phyloP scores from a whole-genome alignment of 2,888 invertebrate genomes.

The Actias luna region DNA sequence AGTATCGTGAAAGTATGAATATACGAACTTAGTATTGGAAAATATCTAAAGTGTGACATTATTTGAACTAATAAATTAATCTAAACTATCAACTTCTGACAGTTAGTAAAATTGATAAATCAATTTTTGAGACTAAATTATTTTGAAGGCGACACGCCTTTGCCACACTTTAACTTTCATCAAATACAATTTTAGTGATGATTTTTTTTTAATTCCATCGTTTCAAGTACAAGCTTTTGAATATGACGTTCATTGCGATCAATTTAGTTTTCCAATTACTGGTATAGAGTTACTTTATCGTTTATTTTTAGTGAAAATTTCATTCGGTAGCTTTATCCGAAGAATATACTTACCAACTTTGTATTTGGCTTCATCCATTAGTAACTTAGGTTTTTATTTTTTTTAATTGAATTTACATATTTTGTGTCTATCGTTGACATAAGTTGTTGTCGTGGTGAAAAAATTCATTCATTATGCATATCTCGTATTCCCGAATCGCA shows the following conservation, averaged over 20 bases:
- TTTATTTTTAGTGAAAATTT: not conserved
- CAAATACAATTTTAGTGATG: not conserved
- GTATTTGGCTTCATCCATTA: no score
- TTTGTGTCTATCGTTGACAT: no score
- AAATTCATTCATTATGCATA: no score
- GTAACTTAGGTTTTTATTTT: no score
- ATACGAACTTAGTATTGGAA: no score
- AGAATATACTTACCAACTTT: no score
- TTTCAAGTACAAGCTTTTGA: not conserved
- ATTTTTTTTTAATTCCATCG: not conserved
- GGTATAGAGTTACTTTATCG: not conserved
- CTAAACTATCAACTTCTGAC: not conserved
- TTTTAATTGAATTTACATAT: not conserved
- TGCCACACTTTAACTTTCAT: constrained; percentile 5
- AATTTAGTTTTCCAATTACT: not conserved
- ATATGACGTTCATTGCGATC: not conserved
- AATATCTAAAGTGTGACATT: not conserved
- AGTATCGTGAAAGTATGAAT: no score
- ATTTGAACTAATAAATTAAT: not conserved
- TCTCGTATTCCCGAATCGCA: no score
- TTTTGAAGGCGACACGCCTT: not conserved
- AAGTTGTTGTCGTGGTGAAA: no score
- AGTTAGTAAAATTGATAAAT: not conserved
- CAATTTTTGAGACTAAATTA: not conserved
- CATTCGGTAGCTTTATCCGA: not conserved